Conservation (phyloP, 2,888 invertebrate species). For the Heliconius cydno region DNA sequence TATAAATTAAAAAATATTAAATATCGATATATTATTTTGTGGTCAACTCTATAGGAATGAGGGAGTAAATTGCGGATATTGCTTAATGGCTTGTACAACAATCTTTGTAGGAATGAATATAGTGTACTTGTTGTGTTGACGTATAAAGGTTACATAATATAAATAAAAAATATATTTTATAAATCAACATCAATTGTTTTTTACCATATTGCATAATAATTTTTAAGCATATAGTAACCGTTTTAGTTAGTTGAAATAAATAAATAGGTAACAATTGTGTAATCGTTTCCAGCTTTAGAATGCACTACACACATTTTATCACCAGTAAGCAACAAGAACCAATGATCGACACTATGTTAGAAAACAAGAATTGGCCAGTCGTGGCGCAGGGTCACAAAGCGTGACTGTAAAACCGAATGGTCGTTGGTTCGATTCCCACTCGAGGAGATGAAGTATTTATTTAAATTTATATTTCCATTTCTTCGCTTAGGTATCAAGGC, state of each 20-base stretch:
- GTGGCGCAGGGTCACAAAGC: too few species aligned
- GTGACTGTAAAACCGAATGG: too few species aligned
- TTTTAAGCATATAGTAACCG: not conserved
- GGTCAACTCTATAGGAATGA: conserved; percentile 27
- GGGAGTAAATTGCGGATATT: conserved; percentile 38
- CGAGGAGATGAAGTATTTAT: too few species aligned
- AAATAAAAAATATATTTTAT: not conserved
- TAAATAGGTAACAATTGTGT: too few species aligned
- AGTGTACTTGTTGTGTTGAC: not conserved
- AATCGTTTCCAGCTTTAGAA: too few species aligned
- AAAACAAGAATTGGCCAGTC: too few species aligned
- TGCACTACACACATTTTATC: too few species aligned
- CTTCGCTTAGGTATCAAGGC: too few species aligned
- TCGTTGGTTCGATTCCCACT: too few species aligned
- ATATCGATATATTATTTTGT: conserved; percentile 20
- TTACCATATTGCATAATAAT: not conserved
- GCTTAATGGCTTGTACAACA: not conserved
- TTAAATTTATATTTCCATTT: too few species aligned
- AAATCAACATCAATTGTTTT: not conserved
- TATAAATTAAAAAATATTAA: not conserved
- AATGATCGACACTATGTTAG: too few species aligned
- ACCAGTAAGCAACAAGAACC: too few species aligned
- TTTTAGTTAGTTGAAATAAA: not conserved
- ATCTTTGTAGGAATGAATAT: conserved; percentile 17
- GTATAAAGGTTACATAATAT: not conserved